These are phyloP conservation scores for Crepidodera aurea DNA, from an alignment of 2,888 invertebrate genomes.

Conservation along the genomic window DNA sequence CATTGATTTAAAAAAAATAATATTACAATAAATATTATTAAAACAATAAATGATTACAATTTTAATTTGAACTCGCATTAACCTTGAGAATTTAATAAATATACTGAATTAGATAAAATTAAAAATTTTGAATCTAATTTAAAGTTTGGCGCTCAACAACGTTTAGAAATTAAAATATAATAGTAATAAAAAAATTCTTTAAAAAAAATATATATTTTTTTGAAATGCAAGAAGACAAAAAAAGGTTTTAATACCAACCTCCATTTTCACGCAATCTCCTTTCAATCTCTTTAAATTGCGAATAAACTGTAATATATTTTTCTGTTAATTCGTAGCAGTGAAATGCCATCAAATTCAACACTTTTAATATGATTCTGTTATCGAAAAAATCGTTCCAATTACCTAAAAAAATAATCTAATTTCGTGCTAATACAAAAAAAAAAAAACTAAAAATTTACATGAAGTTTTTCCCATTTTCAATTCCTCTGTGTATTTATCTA, in stretches of 20 bases:
- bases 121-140: too few relatives aligned
- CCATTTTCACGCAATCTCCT: constrained; percentile 39
- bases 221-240: neutral
- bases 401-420: constrained; percentile 29
- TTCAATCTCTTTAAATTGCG: constrained; percentile 51
- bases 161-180: too few relatives aligned
- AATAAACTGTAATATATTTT: constrained; percentile 49
- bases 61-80: too few relatives aligned
- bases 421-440: neutral
- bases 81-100: too few relatives aligned
- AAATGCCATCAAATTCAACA: constrained; percentile 46
- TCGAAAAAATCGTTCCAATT: constrained; percentile 40
- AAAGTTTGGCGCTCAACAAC: too few relatives aligned
- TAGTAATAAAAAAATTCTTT: too few relatives aligned
- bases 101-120: too few relatives aligned
- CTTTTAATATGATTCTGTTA: constrained; percentile 39
- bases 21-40: too few relatives aligned
- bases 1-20: too few relatives aligned
- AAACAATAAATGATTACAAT: too few relatives aligned
- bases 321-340: constrained; percentile 49
- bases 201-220: constrained; percentile 25
- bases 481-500: constrained; percentile 39
- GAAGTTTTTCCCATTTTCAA: constrained; percentile 24
- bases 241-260: constrained; percentile 31
- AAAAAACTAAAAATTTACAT: constrained; percentile 26